A percentile compares a stretch with the other conserved stretches of the same genome.
These are phyloP conservation scores for Cladorhizidae sp. DNA, from an alignment of 37 sponge, comb jelly and placozoan genomes.

Conservation along the genomic window DNA sequence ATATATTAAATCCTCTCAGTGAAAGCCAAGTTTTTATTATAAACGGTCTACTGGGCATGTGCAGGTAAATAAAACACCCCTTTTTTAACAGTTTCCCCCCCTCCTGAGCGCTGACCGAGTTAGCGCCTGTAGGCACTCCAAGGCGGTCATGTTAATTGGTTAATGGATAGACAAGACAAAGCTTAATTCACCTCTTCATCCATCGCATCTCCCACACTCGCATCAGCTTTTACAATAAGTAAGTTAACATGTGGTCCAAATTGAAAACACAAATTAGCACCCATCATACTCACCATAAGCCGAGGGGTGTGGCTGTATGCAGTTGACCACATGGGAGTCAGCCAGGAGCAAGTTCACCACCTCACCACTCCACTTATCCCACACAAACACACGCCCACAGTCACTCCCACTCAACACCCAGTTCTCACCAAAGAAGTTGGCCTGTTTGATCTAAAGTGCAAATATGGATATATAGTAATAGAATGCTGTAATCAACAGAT, in stretches of 20 bases:
- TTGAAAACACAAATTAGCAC: neutral
- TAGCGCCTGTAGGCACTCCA: no score
- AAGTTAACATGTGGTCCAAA: neutral
- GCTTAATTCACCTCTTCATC: no score
- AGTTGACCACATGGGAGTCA: slow-evolving; percentile 92
- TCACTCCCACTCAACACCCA: slow-evolving; percentile 90
- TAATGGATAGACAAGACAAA: no score
- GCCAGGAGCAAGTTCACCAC: slow-evolving; percentile 74
- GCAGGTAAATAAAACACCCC: no score
- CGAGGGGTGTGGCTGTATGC: slow-evolving; percentile 93
- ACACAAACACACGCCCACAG: slow-evolving; percentile 89
- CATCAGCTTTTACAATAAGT: no score
- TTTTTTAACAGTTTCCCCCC: no score
- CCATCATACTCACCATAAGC: slow-evolving; percentile 51
- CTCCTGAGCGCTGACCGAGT: no score
- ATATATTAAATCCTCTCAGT: no score
- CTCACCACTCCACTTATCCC: slow-evolving; percentile 89
- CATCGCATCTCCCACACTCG: no score
- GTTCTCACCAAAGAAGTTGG: slow-evolving; percentile 81
- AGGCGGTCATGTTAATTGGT: no score
- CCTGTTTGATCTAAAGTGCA: slow-evolving; percentile 82
- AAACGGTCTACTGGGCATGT: no score
- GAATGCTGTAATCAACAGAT: neutral
- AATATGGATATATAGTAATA: neutral
- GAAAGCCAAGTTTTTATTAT: no score